Conservation (phyloP, 2,113 vertebrate species). For the Podarcis raffonei region DNA sequence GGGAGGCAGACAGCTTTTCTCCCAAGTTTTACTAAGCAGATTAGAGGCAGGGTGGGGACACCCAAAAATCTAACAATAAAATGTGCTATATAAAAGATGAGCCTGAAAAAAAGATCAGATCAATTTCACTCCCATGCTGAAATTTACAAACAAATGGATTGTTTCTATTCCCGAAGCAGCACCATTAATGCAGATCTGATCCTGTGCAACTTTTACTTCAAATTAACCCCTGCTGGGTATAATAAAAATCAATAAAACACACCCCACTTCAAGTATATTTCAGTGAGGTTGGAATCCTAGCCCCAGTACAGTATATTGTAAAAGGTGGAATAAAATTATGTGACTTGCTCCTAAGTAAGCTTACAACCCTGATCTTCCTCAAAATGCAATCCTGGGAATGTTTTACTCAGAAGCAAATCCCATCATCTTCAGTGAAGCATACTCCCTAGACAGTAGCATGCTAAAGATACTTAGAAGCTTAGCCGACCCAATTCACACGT, state of each 20-base stretch:
- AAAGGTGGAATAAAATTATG: background rate
- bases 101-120: background rate
- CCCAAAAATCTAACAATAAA: background rate
- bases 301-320: background rate
- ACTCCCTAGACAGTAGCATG: background rate
- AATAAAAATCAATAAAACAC: background rate
- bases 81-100: background rate
- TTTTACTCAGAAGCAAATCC: background rate
- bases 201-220: background rate
- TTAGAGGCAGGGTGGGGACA: background rate
- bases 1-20: slow-evolving; percentile 75
- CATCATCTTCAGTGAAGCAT: background rate
- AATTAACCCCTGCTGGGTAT: background rate
- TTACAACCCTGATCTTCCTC: background rate
- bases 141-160: background rate
- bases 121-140: background rate
- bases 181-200: background rate
- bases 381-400: background rate
- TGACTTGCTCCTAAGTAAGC: background rate
- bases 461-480: background rate
- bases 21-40: slow-evolving; percentile 69
- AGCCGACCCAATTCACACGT: background rate
- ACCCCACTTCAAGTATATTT: background rate
- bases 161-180: no score
- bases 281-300: background rate